Evolutionary conservation across 2,888 invertebrate genomes (phyloP).

Genomic region (Agrotis exclamationis): DNA sequence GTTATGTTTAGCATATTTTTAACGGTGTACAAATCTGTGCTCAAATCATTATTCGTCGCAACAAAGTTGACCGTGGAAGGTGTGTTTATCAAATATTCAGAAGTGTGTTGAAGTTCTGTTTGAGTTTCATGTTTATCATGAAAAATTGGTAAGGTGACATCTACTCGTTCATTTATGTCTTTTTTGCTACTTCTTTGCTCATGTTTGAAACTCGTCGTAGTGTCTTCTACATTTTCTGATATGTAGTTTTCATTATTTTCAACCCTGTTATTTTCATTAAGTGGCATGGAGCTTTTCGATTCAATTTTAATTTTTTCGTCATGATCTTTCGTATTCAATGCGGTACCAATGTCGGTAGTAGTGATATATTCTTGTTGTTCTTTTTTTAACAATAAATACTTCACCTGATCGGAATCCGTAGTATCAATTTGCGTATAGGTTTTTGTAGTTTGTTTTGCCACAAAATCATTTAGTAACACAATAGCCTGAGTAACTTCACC

Average conservation of each 20-base stretch:
- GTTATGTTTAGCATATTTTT: conserved; percentile 12
- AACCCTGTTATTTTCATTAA: neutral
- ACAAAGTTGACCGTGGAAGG: neutral
- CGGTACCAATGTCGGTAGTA: neutral
- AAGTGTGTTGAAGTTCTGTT: neutral
- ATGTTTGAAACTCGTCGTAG: neutral
- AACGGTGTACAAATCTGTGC: neutral
- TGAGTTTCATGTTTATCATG: neutral
- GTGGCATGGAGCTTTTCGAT: neutral
- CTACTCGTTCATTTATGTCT: neutral
- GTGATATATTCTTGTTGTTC: neutral
- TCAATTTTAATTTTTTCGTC: neutral
- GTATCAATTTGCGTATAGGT: conserved; percentile 17
- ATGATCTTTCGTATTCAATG: neutral
- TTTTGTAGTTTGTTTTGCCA: conserved; percentile 61
- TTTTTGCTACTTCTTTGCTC: neutral
- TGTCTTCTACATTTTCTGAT: neutral
- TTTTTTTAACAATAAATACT: neutral
- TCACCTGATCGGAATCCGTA: neutral
- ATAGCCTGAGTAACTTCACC: conserved; percentile 59
- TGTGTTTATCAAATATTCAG: neutral
- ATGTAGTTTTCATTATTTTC: neutral
- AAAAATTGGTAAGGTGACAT: neutral
- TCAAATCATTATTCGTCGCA: neutral
- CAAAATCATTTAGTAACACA: conserved; percentile 55